phyloP scores from a whole-genome alignment of 2,888 invertebrate species.

The Chromoteleia sp. region DNA sequence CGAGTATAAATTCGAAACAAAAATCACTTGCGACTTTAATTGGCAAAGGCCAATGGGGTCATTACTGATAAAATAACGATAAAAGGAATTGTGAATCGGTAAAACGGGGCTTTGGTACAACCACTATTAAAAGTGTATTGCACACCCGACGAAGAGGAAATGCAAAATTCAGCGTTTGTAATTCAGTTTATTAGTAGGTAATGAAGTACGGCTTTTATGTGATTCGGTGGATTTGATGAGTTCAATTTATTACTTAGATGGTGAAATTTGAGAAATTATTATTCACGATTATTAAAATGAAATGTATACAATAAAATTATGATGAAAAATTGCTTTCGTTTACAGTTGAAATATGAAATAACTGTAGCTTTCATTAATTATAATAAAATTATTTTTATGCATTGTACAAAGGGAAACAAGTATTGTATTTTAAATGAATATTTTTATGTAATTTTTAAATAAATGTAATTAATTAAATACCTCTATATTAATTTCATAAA shows the following conservation, averaged over 20 bases:
- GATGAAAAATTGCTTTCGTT: no score
- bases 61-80: neutral
- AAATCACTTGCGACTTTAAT: slow-evolving; percentile 30
- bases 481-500: no score
- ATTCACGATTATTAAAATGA: no score
- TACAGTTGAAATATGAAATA: no score
- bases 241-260: neutral
- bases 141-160: slow-evolving; percentile 11
- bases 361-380: no score
- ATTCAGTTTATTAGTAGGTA: slow-evolving; percentile 2
- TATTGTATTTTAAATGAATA: no score
- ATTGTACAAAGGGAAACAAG: no score
- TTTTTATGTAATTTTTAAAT: no score
- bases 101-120: neutral
- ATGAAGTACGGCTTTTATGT: neutral
- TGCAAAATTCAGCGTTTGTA: slow-evolving; percentile 21
- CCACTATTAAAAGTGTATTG: slow-evolving; percentile 8
- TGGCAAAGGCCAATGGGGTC: slow-evolving; percentile 9
- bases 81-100: slow-evolving; percentile 19
- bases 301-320: no score
- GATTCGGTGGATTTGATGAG: neutral
- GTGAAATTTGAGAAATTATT: neutral
- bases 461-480: no score
- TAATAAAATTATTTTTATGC: no score
- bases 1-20: slow-evolving; percentile 15